Evolutionary conservation across 2,888 invertebrate genomes (phyloP), one percentile per base, ranked within the genome.

Genomic region (Atethmia centrago): DNA sequence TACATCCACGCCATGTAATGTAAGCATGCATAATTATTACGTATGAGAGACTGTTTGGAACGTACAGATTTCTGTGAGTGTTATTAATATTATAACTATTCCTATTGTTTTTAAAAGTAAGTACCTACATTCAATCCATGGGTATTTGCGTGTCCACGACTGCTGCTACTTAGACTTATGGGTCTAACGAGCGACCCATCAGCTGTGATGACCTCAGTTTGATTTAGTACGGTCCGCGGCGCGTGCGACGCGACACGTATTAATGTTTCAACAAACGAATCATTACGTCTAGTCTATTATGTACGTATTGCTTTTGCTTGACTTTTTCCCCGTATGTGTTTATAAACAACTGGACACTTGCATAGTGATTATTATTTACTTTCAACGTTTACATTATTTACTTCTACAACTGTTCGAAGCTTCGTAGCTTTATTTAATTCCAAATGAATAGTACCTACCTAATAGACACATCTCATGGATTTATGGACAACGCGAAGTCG

Each of bases 221-320:
- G 5, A 5, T 58, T 72, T 64, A 77, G 77, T 77, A 47, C 21
- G 51, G 40, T 21, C 56, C 16, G 40, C 53, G 47, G 53, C 80
- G 80, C 80, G 63, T 42, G 73, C 64, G 53, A 25, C 25, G 40
- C 47, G 3, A 45, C 31, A 55, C 80, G 77, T 59, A 42, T 3
- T 7, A 4, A 4, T 25, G 36, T 31, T 42, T 45, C 10, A 31
- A 45, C 14, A 69, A 58, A 21, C 12, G 8, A 77, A 42, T 56
- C 19, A 62, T 55, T 47, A 14, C 40, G n/a, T 28, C 51, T 16
- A 19, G 12, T 42, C 4, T 40, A 10, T n/a, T n/a, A n/a, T n/a
- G n/a, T 67, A 42, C 0, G 14, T 8, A 76, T 19, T 40, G 36
- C 19, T 75, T 53, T 61, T 49, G 28, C 28, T 21, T 71, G n/a